Base-by-base conservation (phyloP, 2,888 invertebrate genomes). In the Merodon equestris region DNA sequence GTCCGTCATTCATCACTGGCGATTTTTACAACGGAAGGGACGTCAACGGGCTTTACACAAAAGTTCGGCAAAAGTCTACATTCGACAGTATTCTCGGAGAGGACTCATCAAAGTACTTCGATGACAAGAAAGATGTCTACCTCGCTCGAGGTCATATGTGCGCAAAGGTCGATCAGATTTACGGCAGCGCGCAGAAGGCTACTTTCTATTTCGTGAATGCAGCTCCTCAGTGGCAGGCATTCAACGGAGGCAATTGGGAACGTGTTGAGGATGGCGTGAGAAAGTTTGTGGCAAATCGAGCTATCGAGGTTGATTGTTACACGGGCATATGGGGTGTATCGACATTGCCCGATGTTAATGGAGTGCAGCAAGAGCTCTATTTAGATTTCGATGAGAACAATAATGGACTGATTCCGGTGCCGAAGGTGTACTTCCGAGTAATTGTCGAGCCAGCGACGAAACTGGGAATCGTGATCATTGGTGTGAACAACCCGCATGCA, bases 181-280 rank as follows among this genome's bases (percentile, higher is more conserved):
- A 89, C 84, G 90, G 87, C 13, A 84, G 86, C 5, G 90, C 91
- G 71, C 91, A 91, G 81, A 85, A 87, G 15, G 88, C 90, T 1
- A 91, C 90, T 1, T 91, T 90, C 83, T 90, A 89, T 82, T 91
- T 90, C 82, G 85, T 91, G 9, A 92, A 92, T 83, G 89, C 86
- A 0, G 90, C 90, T 0, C 91, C 92, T 0, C 91, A 92, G 81
- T 92, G 91, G 91, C 89, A 90, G 82, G 87, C 86, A 1, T 91
- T 92, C 83, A 93, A 93, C 83, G 90, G 87, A 0, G 90, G 90
- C 10, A 92, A 91, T 82, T 93, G 93, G 92, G 86, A 89, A 44
- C 82, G 82, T 1, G 84, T 91, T n/a, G 92, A 93, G 86, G 82
- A 83, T 2, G 86, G 87, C 66, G 88, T 91, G 1, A 87, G 92